Percentiles rank a stretch among this genome's conserved stretches.
Conservation (phyloP, 1,140 invertebrate genomes). For the Drosophila grimshawi region DNA sequence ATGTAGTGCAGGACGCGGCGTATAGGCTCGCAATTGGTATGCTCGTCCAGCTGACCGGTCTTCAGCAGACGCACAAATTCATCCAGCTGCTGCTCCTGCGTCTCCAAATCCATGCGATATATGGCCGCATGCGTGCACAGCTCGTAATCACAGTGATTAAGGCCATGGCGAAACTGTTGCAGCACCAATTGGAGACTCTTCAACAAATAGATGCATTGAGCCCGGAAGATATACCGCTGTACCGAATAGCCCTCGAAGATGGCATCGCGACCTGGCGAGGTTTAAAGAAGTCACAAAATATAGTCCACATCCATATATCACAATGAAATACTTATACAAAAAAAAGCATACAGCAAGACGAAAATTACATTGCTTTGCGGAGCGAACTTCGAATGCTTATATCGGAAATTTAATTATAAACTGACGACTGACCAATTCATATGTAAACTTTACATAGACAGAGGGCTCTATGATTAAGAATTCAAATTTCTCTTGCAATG, state of each 20-base stretch:
- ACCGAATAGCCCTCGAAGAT: conserved; percentile 94
- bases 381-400: too few relatives aligned
- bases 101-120: conserved; percentile 93
- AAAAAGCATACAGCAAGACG: too few relatives aligned
- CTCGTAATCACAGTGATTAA: conserved; percentile 93
- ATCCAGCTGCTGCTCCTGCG: conserved; percentile 96
- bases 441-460: too few relatives aligned
- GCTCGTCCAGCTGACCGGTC: conserved; percentile 96
- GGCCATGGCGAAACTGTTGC: conserved; percentile 89
- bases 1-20: conserved; percentile 95
- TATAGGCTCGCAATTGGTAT: conserved; percentile 92
- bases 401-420: too few relatives aligned
- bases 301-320: too few relatives aligned
- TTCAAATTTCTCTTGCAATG: too few relatives aligned
- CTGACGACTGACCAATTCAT: too few relatives aligned
- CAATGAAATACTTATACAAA: not conserved
- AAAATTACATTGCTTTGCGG: too few relatives aligned
- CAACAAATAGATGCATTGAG: conserved; percentile 92
- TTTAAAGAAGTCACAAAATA: not conserved
- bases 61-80: conserved; percentile 94
- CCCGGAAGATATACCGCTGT: conserved; percentile 95
- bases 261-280: conserved; percentile 85
- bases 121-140: conserved; percentile 93
- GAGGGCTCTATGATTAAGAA: too few relatives aligned
- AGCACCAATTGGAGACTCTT: conserved; percentile 90